Percentiles rank a stretch among this genome's conserved stretches.
Evolutionary conservation across 2,888 invertebrate genomes (phyloP).

Genomic region (Ophion costatus): DNA sequence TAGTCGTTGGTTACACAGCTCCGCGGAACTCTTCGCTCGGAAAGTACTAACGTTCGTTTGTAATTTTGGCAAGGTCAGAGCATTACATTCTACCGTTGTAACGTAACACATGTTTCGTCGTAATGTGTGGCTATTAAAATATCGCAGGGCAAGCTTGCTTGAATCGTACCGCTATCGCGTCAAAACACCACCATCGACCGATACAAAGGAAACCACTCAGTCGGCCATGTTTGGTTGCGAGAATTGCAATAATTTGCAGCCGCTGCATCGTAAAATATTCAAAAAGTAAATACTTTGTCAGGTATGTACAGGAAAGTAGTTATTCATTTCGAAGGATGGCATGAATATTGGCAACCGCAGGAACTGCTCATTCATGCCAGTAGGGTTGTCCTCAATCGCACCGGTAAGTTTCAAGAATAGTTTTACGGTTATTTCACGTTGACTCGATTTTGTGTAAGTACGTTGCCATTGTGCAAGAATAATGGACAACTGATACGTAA

Average conservation of each 20-base stretch:
- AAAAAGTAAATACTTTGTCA: no score
- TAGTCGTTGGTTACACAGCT: constrained; percentile 3
- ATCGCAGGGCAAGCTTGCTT: not conserved
- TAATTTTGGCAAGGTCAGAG: constrained; percentile 38
- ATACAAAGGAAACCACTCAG: not conserved
- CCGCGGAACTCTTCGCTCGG: not conserved
- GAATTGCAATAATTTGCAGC: no score
- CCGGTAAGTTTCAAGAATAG: not conserved
- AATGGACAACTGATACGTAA: not conserved
- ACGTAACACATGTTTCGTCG: not conserved
- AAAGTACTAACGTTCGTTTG: constrained; percentile 14
- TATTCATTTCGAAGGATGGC: no score
- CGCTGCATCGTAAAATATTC: no score
- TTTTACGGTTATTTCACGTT: not conserved
- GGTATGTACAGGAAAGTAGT: no score
- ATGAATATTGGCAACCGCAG: no score
- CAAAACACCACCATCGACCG: not conserved
- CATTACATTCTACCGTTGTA: not conserved
- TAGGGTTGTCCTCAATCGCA: not conserved
- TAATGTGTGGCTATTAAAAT: not conserved
- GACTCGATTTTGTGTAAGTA: no score
- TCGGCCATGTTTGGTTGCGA: no score
- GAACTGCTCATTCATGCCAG: not conserved
- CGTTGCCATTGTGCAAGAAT: no score
- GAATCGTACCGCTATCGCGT: not conserved